Evolutionary conservation across 2,113 vertebrate genomes (phyloP), one percentile per base, ranked within the genome.

Genomic region (Ptilonorhynchus violaceus): DNA sequence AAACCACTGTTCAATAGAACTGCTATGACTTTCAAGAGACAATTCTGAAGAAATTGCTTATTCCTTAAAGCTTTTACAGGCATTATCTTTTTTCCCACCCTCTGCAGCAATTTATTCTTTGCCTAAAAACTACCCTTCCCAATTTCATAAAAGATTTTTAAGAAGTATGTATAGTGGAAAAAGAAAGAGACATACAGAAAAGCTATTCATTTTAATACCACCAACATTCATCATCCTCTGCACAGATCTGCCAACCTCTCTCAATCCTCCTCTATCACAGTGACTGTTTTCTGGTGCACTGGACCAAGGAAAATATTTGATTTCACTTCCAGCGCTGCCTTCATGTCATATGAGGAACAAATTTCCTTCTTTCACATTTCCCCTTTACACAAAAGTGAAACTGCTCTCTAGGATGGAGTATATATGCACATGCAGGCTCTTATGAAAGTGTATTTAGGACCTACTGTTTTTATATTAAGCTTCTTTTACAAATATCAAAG

Each of bases 331-430:
- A 84, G 46, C 1, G 1, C 13, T 81, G 39, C 3, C 46, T 75
- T 42, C 19, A 16, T 3, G 20, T 41, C 55, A 49, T 11, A 23
- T 0, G 0, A 63, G 16, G 44, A 92, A 55, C 1, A 59, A n/a
- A 63, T 79, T 52, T 79, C 39, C 21, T 42, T 78, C 20, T 59
- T 95, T 80, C 42, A 1, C 15, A 70, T 25, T 84, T 88, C 23
- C 46, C 20, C 17, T 83, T 83, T n/a, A 37, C 24, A 63, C 3
- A 50, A 8, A 68, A 49, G 27, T 37, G 33, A 58, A 89, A 84
- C 35, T 24, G 7, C 41, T 74, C 76, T 81, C 62, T 20, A 55
- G 46, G 33, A 37, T 3, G 2, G 2, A 69, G n/a, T n/a, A 73
- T 22, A 37, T 4, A 39, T 17, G 25, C 6, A n/a, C 15, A 41